phyloP scores from a whole-genome alignment of 2,888 invertebrate genomes.

The Flexamia atlantica region DNA sequence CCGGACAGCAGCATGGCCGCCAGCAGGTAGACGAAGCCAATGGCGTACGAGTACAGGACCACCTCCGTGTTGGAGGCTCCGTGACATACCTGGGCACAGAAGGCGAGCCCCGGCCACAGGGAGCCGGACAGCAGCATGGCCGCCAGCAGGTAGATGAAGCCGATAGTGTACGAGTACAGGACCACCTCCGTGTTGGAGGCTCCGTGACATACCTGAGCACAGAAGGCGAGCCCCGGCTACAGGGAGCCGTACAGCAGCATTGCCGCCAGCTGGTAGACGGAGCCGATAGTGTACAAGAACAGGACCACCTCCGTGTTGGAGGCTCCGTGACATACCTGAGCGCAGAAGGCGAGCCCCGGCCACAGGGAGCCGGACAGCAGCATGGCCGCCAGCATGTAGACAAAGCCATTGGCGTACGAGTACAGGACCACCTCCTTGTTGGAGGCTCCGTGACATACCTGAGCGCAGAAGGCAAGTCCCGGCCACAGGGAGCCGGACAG shows the following conservation, averaged over 20 bases:
- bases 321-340: constrained; percentile 80
- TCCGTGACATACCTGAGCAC: constrained; percentile 76
- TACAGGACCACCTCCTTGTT: constrained; percentile 96
- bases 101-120: constrained; percentile 80
- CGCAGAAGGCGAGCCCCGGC: constrained; percentile 78
- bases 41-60: constrained; percentile 93
- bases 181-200: constrained; percentile 95
- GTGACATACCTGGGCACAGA: constrained; percentile 72
- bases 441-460: constrained; percentile 80
- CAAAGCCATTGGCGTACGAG: constrained; percentile 93
- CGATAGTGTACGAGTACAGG: constrained; percentile 94
- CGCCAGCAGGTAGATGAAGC: constrained; percentile 87
- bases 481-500: constrained; percentile 85
- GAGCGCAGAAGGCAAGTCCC: constrained; percentile 75
- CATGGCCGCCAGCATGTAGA: constrained; percentile 88
- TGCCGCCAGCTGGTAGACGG: constrained; percentile 87
- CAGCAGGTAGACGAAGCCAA: constrained; percentile 91
- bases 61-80: constrained; percentile 94
- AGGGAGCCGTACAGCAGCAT: constrained; percentile 87
- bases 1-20: constrained; percentile 85
- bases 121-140: constrained; percentile 86
- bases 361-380: constrained; percentile 84
- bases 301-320: constrained; percentile 94
- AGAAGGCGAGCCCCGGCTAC: constrained; percentile 77
- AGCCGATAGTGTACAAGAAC: constrained; percentile 94